Conservation (phyloP, 2,797 vertebrate species). For the Garrulus glandarius region DNA sequence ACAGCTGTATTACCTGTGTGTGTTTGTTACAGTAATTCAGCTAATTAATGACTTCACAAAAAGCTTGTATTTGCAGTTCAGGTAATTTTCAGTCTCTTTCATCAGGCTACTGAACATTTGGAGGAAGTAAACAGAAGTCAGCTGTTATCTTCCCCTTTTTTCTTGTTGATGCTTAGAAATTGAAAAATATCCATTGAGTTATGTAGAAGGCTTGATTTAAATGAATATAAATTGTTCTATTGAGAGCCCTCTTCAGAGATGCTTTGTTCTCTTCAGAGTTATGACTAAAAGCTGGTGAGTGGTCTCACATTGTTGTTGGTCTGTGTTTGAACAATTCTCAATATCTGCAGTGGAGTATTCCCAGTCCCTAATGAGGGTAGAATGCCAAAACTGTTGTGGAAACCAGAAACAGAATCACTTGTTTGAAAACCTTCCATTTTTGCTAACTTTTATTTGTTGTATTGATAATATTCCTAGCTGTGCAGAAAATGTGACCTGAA, state of each 20-base stretch:
- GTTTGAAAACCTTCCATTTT: neutral
- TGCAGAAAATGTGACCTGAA: neutral
- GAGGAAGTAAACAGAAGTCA: neutral
- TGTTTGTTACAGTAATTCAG: neutral
- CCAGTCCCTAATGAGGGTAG: neutral
- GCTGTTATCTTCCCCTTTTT: neutral
- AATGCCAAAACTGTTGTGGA: neutral
- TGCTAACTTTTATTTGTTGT: neutral
- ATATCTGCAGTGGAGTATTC: neutral
- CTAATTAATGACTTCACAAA: conserved; percentile 1
- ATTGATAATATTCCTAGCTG: neutral
- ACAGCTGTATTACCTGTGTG: neutral
- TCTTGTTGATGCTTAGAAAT: neutral
- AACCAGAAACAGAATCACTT: neutral
- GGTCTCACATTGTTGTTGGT: neutral
- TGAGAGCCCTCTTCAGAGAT: neutral
- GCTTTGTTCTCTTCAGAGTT: neutral
- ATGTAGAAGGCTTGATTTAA: neutral
- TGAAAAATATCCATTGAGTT: neutral
- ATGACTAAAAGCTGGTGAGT: neutral
- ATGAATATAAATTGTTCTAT: neutral
- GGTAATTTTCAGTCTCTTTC: neutral
- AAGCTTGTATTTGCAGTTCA: neutral
- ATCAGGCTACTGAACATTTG: neutral
- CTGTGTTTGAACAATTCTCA: neutral